Percentiles rank a stretch among this genome's conserved stretches.
Conservation (phyloP, 2,888 invertebrate genomes). For the Heteromyza rotundicornis region DNA sequence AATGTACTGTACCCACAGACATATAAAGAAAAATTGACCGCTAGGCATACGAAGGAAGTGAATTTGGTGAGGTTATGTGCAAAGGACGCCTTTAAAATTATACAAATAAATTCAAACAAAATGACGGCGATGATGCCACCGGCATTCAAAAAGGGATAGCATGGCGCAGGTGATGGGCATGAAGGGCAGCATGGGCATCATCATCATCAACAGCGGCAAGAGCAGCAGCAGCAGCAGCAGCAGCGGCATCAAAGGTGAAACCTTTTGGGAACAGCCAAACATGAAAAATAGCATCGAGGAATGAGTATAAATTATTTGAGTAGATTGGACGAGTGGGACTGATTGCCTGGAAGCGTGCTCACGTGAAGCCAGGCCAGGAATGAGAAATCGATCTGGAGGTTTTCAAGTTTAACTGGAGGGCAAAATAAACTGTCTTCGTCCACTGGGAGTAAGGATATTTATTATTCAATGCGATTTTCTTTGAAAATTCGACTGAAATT, state of each 20-base stretch:
- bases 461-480: too few species aligned
- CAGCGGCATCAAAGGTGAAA: neutral
- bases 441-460: too few species aligned
- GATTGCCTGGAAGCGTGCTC: too few species aligned
- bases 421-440: too few species aligned
- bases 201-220: neutral
- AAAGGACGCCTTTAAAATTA: conserved; percentile 2
- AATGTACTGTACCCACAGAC: neutral
- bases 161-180: neutral
- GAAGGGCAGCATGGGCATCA: neutral
- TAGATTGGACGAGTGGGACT: too few species aligned
- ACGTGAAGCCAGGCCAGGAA: too few species aligned
- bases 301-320: too few species aligned
- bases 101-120: conserved; percentile 6
- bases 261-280: neutral
- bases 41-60: conserved; percentile 1
- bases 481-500: too few species aligned
- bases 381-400: too few species aligned
- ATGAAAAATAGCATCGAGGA: neutral
- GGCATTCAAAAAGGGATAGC: neutral
- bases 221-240: neutral
- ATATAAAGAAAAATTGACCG: neutral
- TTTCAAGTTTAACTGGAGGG: too few species aligned
- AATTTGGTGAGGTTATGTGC: neutral
- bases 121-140: neutral